Evolutionary conservation across 2,797 vertebrate genomes (phyloP).

Genomic region (Neosilurus hyrtlii): DNA sequence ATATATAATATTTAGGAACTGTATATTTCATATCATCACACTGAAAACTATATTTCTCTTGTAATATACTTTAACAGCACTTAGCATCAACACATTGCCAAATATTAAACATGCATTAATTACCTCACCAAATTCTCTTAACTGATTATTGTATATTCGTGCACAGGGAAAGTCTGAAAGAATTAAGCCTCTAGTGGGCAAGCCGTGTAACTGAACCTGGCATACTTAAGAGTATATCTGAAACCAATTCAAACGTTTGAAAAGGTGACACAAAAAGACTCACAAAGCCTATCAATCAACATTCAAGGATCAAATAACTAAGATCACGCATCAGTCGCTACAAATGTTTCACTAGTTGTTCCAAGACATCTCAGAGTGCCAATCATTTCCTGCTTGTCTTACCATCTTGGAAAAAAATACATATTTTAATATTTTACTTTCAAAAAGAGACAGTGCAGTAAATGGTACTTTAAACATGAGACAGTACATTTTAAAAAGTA

Average conservation of each 20-base stretch:
- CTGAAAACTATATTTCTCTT: not conserved
- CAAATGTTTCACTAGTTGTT: not conserved
- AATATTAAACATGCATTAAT: not conserved
- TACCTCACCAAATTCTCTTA: not conserved
- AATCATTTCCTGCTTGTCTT: not conserved
- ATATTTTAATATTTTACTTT: not conserved
- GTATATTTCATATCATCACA: not conserved
- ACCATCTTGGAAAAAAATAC: not conserved
- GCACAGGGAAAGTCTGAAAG: constrained; percentile 13
- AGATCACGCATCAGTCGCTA: constrained; percentile 9
- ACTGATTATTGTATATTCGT: not conserved
- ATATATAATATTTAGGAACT: not conserved
- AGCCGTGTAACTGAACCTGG: constrained; percentile 15
- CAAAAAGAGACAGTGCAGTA: not conserved
- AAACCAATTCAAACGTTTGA: not conserved
- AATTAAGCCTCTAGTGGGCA: constrained; percentile 42
- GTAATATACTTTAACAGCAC: not conserved
- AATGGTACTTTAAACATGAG: not conserved
- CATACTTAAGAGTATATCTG: not conserved
- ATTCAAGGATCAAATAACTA: not conserved
- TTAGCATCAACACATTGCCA: not conserved
- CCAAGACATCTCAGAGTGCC: not conserved
- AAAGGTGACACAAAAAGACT: not conserved
- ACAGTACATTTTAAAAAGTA: not conserved
- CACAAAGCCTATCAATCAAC: constrained; percentile 1